Evolutionary conservation across 2,888 invertebrate species (phyloP).

Genomic region (Catonia carolina): DNA sequence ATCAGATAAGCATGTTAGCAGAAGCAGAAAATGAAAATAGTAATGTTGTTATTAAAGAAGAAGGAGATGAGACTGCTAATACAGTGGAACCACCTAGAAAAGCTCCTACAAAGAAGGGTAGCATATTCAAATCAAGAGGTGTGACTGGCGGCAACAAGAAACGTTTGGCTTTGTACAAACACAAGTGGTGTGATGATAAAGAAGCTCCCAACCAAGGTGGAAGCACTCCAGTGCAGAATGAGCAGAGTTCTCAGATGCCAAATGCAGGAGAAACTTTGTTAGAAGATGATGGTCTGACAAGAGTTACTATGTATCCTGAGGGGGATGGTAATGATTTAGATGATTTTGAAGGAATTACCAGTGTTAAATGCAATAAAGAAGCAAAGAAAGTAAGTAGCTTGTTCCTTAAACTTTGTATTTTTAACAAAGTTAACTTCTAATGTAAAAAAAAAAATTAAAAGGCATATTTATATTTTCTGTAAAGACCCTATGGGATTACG

Average conservation of each 20-base stretch:
- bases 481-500: too few relatives aligned
- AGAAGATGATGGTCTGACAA: constrained; percentile 52
- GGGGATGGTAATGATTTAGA: constrained; percentile 44
- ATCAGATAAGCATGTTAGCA: constrained; percentile 20
- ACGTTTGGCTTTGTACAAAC: constrained; percentile 71
- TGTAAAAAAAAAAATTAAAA: too few relatives aligned
- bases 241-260: not conserved
- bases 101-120: constrained; percentile 64
- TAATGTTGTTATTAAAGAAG: constrained; percentile 5
- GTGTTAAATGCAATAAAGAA: constrained; percentile 64
- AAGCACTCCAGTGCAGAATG: constrained; percentile 18
- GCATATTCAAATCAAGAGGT: constrained; percentile 78
- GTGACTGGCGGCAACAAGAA: constrained; percentile 53
- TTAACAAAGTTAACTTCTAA: too few relatives aligned
- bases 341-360: constrained; percentile 59
- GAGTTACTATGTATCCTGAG: constrained; percentile 54
- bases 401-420: constrained; percentile 3
- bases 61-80: not conserved
- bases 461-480: too few relatives aligned
- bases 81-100: constrained; percentile 47
- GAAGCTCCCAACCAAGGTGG: constrained; percentile 40
- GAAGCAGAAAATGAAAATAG: constrained; percentile 7
- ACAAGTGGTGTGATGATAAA: constrained; percentile 81
- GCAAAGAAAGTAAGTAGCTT: constrained; percentile 60
- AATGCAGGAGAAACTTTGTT: constrained; percentile 39